Evolutionary conservation across 2,888 invertebrate genomes (phyloP), one percentile per base, ranked within the genome.

Genomic region (Apocheima hispidaria): DNA sequence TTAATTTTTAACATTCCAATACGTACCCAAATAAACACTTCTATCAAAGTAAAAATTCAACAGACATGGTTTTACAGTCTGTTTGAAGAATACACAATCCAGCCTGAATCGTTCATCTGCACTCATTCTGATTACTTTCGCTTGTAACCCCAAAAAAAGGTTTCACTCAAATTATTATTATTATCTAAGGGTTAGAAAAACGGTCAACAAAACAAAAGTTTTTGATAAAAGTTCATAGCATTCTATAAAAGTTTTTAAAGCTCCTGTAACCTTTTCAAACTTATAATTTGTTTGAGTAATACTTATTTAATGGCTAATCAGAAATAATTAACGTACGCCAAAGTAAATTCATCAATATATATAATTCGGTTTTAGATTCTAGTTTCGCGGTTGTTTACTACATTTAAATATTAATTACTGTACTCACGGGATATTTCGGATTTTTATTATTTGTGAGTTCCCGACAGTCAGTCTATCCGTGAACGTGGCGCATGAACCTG

Each of bases 41-140:
- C 12, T 2, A 16, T 50, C 26, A 50, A 38, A 50, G 12, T 10
- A 36, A 50, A 49, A 38, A 18, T 16, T 26, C 14, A 14, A 18
- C 38, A 50, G 36, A 16, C 50, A 26, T 16, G n/a, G 23, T 40
- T 40, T 35, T 26, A 51, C 6, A 48, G 60, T 46, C 49, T 63
- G 58, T 67, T 66, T 66, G 51, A 28, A 50, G 26, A 44, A 50
- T 40, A 30, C 41, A 53, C 21, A 33, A 55, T 48, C 28, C 23
- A 62, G 41, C 60, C 60, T 54, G 59, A 60, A 65, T 66, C 70
- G 71, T 75, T 77, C 67, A 75, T 74, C 72, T 73, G 74, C 75
- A 74, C 78, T 78, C 66, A 40, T 64, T 70, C 71, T 74, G 77
- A 81, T 82, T 78, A 77, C 74, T 72, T 75, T 70, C 54, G 65